Evolutionary conservation across 2,113 vertebrate species (phyloP).

Genomic region (Ellobius talpinus): DNA sequence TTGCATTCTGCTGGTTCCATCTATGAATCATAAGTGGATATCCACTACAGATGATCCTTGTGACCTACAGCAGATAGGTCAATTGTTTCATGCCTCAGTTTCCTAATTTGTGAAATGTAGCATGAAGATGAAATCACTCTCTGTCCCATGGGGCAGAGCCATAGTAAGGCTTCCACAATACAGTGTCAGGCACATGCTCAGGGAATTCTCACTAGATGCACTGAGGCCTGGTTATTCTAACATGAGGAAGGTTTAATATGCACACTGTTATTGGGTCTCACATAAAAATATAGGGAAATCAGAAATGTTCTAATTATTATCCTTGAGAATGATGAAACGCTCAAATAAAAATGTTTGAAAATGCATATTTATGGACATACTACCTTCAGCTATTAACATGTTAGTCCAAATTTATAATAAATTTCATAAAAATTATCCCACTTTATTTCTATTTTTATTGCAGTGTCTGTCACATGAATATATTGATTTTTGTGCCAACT

Average conservation of each 20-base stretch:
- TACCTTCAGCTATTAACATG: constrained; percentile 72
- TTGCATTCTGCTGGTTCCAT: neutral
- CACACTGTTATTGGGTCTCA: neutral
- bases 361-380: neutral
- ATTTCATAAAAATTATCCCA: constrained; percentile 80
- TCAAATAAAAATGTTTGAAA: neutral
- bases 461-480: constrained; percentile 59
- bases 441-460: constrained; percentile 85
- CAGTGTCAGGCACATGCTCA: neutral
- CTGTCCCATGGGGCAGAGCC: neutral
- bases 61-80: constrained; percentile 24
- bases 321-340: constrained; percentile 30
- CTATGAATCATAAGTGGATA: constrained; percentile 29
- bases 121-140: constrained; percentile 32
- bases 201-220: neutral
- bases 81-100: constrained; percentile 57
- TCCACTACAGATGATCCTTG: neutral
- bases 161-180: neutral
- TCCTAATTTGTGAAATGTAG: constrained; percentile 59
- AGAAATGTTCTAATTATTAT: neutral
- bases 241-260: neutral
- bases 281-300: constrained; percentile 20
- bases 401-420: constrained; percentile 77
- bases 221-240: neutral
- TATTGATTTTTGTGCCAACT: constrained; percentile 87